These are phyloP conservation scores for Lymantria monacha DNA, from an alignment of 2,888 invertebrate genomes.

Conservation along the genomic window DNA sequence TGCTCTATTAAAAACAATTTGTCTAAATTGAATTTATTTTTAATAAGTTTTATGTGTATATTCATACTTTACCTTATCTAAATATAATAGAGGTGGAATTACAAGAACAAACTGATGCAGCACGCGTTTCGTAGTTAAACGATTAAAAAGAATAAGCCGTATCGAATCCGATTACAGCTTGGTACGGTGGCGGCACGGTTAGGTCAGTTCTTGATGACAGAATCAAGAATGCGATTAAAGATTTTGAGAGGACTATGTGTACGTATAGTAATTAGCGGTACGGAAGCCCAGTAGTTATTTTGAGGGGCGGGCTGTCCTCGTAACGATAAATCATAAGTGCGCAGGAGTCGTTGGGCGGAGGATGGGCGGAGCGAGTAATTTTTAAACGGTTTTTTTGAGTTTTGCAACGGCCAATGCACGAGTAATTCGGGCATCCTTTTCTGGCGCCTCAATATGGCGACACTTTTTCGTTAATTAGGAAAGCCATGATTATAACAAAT, in stretches of 20 bases:
- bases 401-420: conserved; percentile 71
- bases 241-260: conserved; percentile 61
- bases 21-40: no score
- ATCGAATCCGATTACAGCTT: conserved; percentile 51
- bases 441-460: conserved; percentile 68
- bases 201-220: conserved; percentile 54
- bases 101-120: conserved; percentile 36
- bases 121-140: conserved; percentile 48
- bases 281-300: conserved; percentile 75
- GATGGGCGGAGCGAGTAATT: conserved; percentile 77
- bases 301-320: conserved; percentile 76
- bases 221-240: conserved; percentile 62
- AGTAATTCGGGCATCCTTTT: conserved; percentile 72
- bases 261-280: conserved; percentile 69
- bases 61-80: no score
- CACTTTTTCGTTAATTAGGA: conserved; percentile 79
- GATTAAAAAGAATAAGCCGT: conserved; percentile 56
- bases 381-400: conserved; percentile 80
- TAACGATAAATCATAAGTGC: conserved; percentile 80
- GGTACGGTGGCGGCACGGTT: conserved; percentile 29
- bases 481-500: conserved; percentile 70
- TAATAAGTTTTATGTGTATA: no score
- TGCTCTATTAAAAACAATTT: conserved; percentile 15
- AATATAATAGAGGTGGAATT: neutral
- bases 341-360: conserved; percentile 72